Conservation (phyloP, 2,888 invertebrate species). For the Caenorhabditis sulstoni region DNA sequence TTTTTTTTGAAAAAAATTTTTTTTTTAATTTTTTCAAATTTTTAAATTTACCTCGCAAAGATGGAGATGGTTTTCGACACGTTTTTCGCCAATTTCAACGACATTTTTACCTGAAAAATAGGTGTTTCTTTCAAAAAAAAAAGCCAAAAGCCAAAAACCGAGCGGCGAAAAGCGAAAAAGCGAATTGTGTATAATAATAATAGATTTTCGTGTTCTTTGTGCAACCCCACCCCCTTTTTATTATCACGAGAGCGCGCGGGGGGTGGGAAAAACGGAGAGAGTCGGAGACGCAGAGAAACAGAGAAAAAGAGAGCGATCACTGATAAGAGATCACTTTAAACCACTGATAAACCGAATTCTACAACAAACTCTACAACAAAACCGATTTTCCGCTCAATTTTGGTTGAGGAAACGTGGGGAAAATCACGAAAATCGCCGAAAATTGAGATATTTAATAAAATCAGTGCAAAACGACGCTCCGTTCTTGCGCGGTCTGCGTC, state of each 20-base stretch:
- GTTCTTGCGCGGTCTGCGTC: conserved; percentile 19
- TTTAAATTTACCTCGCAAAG: conserved; percentile 34
- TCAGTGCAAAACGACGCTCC: conserved; percentile 7
- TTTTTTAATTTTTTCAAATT: neutral
- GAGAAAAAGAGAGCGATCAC: conserved; percentile 2
- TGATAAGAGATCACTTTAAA: conserved; percentile 8
- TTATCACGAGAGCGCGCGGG: conserved; percentile 2
- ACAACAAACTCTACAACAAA: neutral
- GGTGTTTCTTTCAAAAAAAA: conserved; percentile 1
- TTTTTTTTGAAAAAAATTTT: conserved; percentile 1
- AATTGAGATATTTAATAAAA: neutral
- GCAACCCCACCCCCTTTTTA: conserved; percentile 4
- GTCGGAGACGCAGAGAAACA: no score
- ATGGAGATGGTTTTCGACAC: conserved; percentile 14
- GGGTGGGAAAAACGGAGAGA: neutral
- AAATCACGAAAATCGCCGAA: neutral
- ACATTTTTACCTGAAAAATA: conserved; percentile 19
- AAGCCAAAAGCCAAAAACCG: conserved; percentile 5
- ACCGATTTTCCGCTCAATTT: neutral
- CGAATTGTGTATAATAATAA: no score
- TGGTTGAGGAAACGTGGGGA: neutral
- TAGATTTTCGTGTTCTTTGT: neutral
- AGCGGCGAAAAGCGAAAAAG: neutral
- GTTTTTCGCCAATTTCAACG: conserved; percentile 33
- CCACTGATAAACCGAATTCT: neutral